These are phyloP conservation scores for Phoeniculus purpureus DNA, from an alignment of 2,797 vertebrate species.

Conservation along the genomic window DNA sequence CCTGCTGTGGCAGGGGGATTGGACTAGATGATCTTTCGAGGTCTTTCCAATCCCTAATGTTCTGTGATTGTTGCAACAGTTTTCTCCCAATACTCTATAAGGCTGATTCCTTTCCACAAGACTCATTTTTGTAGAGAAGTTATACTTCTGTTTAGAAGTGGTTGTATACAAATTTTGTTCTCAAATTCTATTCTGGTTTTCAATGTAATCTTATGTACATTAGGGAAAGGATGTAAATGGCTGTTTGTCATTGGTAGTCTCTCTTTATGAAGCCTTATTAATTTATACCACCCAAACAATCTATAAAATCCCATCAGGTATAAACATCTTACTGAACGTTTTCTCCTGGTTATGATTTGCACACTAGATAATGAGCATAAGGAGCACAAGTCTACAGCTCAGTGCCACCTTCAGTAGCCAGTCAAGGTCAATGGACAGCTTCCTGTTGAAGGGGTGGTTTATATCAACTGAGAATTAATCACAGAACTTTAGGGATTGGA, in stretches of 20 bases:
- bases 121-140: background rate
- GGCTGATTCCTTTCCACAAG: background rate
- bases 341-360: background rate
- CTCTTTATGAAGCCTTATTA: background rate
- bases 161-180: background rate
- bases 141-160: background rate
- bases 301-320: background rate
- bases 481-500: too few species aligned
- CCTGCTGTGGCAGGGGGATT: too few species aligned
- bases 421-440: background rate
- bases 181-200: background rate
- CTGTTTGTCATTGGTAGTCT: background rate
- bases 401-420: background rate
- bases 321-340: background rate
- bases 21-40: too few species aligned
- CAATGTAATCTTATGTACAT: background rate
- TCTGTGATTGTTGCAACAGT: background rate
- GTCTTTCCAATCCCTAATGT: too few species aligned
- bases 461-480: background rate
- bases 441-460: background rate
- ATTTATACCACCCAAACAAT: background rate
- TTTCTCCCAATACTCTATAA: background rate
- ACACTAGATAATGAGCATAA: background rate
- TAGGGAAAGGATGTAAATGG: background rate
- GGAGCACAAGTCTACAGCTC: background rate